Evolutionary conservation across 2,113 vertebrate species (phyloP), one percentile per base, ranked within the genome.

Genomic region (Callionymus lyra): DNA sequence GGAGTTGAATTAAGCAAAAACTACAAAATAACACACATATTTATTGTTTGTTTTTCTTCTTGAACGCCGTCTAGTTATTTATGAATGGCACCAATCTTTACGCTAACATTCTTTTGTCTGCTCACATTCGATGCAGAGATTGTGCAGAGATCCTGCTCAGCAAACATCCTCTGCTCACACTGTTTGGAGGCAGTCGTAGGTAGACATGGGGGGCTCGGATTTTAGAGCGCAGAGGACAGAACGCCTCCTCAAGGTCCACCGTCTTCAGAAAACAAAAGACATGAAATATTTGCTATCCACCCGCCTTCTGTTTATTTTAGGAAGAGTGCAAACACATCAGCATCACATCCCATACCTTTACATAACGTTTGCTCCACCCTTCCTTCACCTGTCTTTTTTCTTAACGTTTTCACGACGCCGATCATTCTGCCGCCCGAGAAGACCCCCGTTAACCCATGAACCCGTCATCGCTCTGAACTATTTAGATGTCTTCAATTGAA

Each of bases 261-360:
- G 59, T 53, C 57, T 68, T 68, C 51, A 55, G 43, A 66, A 65
- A 79, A 72, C 59, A 58, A 67, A 72, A 59, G 65, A 57, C 57
- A 46, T 16, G 47, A 52, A 47, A 55, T 51, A 37, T 59, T 74
- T 76, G 44, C 47, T 33, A 54, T 70, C 56, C 69, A 53, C 18
- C 73, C 57, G 39, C 60, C 38, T 50, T 16, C 35, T 54, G 63
- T 62, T 67, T 72, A 63, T 70, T 76, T 70, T 31, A 14, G 60
- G 60, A 59, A 41, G 34, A 59, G 46, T 59, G 47, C 47, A 57
- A 48, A 68, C 46, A 63, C 53, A 53, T 53, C 14, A 41, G 64
- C 41, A 34, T 51, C 2, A 34, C 58, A 60, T 58, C 68, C 53
- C 49, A 41, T 44, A 53, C 39, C 64, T 66, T 61, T 67, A 62